Conservation (phyloP, 23 tunicate species). For the Botrylloides violaceus region DNA sequence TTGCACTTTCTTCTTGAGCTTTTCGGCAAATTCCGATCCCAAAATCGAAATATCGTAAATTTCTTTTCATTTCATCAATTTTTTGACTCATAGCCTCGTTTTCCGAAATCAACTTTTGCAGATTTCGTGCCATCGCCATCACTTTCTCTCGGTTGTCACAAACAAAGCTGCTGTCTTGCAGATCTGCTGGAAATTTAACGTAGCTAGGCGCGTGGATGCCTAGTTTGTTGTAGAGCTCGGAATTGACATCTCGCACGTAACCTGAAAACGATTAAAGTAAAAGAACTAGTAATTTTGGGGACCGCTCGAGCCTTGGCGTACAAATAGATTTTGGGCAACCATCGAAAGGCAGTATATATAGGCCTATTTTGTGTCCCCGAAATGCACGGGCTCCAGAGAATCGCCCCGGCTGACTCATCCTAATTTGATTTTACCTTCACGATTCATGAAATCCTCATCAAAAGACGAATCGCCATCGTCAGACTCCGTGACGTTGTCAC, state of each 20-base stretch:
- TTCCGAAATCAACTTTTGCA: neutral
- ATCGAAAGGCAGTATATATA: too few species aligned
- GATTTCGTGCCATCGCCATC: conserved; percentile 14
- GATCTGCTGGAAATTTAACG: conserved; percentile 19
- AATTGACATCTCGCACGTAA: neutral
- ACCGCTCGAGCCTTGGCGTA: too few species aligned
- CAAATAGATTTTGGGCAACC: too few species aligned
- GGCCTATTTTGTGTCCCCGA: too few species aligned
- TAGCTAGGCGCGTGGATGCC: conserved; percentile 13
- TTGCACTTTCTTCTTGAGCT: conserved; percentile 8
- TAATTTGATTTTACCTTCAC: too few species aligned
- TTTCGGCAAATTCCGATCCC: conserved; percentile 10
- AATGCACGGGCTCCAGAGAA: too few species aligned
- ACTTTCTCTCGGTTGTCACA: neutral
- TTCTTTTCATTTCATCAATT: conserved; percentile 17
- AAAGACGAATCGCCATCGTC: neutral
- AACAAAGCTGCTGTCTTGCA: neutral
- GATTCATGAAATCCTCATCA: too few species aligned
- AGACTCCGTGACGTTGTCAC: neutral
- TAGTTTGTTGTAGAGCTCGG: neutral
- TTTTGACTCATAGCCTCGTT: conserved; percentile 5
- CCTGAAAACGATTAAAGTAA: neutral
- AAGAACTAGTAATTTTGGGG: too few species aligned
- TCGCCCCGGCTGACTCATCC: too few species aligned
- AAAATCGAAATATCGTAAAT: conserved; percentile 6